A percentile compares a stretch with the other conserved stretches of the same genome.
These are phyloP conservation scores for Propithecus deckenii DNA, from an alignment of 2,797 vertebrate genomes.

Conservation along the genomic window DNA sequence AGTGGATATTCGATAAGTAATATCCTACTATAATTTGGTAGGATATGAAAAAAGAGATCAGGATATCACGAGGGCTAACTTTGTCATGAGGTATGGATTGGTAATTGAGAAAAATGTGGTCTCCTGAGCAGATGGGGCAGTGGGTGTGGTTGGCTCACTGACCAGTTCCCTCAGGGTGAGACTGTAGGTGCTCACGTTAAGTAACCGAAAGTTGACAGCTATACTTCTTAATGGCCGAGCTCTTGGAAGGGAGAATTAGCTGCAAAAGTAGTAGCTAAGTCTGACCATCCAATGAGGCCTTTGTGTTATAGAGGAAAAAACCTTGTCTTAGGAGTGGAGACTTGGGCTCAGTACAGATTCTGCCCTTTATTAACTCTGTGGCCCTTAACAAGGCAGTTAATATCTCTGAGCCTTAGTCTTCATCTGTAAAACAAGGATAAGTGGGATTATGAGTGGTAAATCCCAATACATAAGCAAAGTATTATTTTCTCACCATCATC, in stretches of 20 bases:
- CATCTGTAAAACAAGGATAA: neutral
- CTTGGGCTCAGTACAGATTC: neutral
- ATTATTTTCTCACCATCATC: neutral
- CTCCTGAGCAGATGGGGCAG: neutral
- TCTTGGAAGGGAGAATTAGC: neutral
- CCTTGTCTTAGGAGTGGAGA: neutral
- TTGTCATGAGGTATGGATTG: neutral
- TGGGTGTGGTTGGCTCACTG: neutral
- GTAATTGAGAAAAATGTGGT: neutral
- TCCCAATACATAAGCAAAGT: neutral
- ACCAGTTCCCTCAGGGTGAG: neutral
- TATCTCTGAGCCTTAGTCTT: neutral
- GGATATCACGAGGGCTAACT: neutral
- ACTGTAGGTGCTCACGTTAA: neutral
- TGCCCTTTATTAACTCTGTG: constrained; percentile 5
- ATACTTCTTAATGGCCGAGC: neutral
- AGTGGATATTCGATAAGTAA: neutral
- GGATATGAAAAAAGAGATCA: constrained; percentile 6
- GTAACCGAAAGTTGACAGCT: neutral
- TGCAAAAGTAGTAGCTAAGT: neutral
- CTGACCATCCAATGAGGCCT: neutral
- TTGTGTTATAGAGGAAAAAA: neutral
- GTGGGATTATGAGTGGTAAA: neutral
- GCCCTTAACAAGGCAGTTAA: neutral
- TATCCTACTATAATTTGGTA: neutral